phyloP scores from a whole-genome alignment of 2,888 invertebrate genomes.

The Tetragonula carbonaria region DNA sequence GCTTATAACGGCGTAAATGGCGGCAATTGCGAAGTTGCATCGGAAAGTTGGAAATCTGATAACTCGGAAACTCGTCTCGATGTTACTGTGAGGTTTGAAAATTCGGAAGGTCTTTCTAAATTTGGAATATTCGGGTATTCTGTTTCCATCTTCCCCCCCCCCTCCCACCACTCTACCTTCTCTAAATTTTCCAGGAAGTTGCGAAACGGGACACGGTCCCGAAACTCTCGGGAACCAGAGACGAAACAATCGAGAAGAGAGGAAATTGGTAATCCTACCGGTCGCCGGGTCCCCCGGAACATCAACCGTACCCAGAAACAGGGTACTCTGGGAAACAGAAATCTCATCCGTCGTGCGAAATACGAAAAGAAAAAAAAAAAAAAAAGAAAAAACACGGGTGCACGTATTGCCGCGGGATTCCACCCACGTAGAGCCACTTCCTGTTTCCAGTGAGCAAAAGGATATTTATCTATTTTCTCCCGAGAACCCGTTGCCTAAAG shows the following conservation, averaged over 20 bases:
- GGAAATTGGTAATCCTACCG: background rate
- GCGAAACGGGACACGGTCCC: background rate
- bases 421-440: slow-evolving; percentile 77
- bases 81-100: background rate
- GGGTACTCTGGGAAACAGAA: background rate
- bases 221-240: background rate
- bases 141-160: no score
- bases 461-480: slow-evolving; percentile 79
- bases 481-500: slow-evolving; percentile 78
- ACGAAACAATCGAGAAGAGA: background rate
- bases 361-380: slow-evolving; percentile 18
- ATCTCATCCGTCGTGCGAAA: slow-evolving; percentile 35
- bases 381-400: slow-evolving; percentile 3
- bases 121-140: no score
- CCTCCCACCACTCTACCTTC: no score
- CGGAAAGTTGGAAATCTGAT: background rate
- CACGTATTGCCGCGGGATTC: slow-evolving; percentile 65
- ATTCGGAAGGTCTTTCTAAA: no score
- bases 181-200: no score
- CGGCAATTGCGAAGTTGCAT: no score
- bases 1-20: background rate
- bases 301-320: background rate
- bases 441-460: slow-evolving; percentile 72
- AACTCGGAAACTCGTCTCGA: no score
- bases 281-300: no score